phyloP scores from a whole-genome alignment of 1,140 invertebrate genomes.

The Chrysomallon squamiferum region DNA sequence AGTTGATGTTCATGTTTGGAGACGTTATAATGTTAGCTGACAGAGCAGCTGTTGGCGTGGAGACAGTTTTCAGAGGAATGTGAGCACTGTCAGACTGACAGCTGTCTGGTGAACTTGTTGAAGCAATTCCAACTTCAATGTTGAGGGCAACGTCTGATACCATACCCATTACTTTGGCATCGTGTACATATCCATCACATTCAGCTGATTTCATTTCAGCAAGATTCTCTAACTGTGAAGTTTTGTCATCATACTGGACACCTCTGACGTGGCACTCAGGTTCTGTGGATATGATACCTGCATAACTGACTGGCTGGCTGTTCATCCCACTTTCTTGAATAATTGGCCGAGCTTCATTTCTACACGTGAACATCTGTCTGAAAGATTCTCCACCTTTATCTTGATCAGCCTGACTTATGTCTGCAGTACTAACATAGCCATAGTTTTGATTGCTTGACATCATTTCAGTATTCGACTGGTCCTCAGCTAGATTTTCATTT shows the following conservation, averaged over 20 bases:
- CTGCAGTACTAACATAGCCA: too few species aligned
- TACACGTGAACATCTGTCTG: too few species aligned
- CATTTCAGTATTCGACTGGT: too few species aligned
- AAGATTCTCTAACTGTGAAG: not conserved
- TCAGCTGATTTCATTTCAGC: not conserved
- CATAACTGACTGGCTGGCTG: not conserved
- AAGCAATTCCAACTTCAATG: not conserved
- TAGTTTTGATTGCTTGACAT: too few species aligned
- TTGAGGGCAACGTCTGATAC: slow-evolving; percentile 1
- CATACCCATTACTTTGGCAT: not conserved
- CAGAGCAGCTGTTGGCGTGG: not conserved
- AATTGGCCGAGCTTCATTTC: too few species aligned
- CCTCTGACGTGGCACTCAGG: not conserved
- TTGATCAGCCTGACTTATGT: too few species aligned
- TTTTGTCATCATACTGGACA: not conserved
- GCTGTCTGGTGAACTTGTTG: not conserved
- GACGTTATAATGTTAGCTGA: not conserved
- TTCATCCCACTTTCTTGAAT: not conserved
- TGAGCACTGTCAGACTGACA: too few species aligned
- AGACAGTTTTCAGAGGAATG: not conserved
- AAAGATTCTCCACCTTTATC: too few species aligned
- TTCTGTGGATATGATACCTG: not conserved
- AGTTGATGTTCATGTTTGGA: not conserved
- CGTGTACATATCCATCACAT: not conserved
- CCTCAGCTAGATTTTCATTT: too few species aligned